Evolutionary conservation across 2,888 invertebrate species (phyloP).

Genomic region (Cyrtodaria siliqua): DNA sequence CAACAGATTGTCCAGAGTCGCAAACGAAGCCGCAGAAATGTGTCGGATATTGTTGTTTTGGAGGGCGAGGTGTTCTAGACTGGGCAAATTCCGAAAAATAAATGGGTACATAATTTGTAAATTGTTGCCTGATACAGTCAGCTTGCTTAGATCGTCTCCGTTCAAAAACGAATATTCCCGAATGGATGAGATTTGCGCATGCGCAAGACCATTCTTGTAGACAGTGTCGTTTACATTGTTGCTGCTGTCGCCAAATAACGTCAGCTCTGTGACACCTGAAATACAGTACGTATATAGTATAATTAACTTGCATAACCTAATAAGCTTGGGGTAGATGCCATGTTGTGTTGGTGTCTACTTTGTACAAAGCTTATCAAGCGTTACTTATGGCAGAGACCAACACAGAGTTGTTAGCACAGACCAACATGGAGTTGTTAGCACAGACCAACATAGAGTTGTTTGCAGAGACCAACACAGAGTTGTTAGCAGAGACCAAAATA

Average conservation of each 20-base stretch:
- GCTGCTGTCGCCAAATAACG: constrained; percentile 69
- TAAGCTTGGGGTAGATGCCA: no score
- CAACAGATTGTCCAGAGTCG: constrained; percentile 51
- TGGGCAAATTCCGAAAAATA: constrained; percentile 60
- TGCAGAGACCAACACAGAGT: no score
- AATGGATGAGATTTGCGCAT: constrained; percentile 63
- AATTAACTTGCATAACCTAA: background rate
- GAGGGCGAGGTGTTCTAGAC: constrained; percentile 58
- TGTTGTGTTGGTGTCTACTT: no score
- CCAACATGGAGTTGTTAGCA: no score
- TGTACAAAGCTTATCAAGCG: no score
- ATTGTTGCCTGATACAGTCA: constrained; percentile 70
- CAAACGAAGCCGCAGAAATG: constrained; percentile 69
- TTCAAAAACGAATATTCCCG: constrained; percentile 62
- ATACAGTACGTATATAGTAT: no score
- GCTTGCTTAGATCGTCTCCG: constrained; percentile 49
- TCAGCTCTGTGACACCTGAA: constrained; percentile 67
- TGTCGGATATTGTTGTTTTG: constrained; percentile 72
- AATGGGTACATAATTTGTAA: constrained; percentile 67
- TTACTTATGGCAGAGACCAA: no score
- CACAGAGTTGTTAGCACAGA: no score
- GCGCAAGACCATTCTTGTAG: constrained; percentile 7
- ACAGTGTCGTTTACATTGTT: constrained; percentile 3
- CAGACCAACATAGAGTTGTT: no score
- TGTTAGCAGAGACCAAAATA: no score